A percentile compares a stretch with the other conserved stretches of the same genome.
Conservation (phyloP, 2,113 vertebrate species). For the Piprites chloris region DNA sequence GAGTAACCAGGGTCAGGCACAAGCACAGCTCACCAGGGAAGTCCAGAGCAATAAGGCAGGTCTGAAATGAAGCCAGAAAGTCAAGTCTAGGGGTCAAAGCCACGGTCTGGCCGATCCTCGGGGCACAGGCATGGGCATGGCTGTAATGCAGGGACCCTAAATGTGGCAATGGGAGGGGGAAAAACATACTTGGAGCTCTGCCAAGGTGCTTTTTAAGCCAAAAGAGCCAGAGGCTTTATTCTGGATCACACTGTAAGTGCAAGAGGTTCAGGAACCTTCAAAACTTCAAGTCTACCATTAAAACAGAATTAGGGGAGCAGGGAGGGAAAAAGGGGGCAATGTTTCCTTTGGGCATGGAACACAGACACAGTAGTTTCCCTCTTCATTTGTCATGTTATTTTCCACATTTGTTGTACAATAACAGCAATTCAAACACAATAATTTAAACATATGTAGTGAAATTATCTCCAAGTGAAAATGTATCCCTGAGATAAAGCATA, state of each 20-base stretch:
- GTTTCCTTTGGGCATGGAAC: neutral
- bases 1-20: neutral
- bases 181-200: neutral
- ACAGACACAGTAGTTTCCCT: neutral
- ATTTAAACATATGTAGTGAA: neutral
- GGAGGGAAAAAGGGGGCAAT: accelerated
- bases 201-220: neutral
- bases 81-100: neutral
- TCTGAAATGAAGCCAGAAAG: neutral
- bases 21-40: neutral
- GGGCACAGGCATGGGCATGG: neutral
- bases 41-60: neutral
- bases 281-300: neutral
- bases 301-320: neutral
- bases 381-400: neutral
- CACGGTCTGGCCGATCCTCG: neutral
- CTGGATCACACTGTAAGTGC: neutral
- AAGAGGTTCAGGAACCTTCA: neutral
- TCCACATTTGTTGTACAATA: neutral
- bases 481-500: neutral
- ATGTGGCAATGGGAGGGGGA: neutral
- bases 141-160: neutral
- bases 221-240: neutral
- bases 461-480: neutral
- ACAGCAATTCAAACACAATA: neutral